A percentile compares a stretch with the other conserved stretches of the same genome.
Evolutionary conservation across 2,797 vertebrate genomes (phyloP).

Genomic region (Paramormyrops hopkinsi): DNA sequence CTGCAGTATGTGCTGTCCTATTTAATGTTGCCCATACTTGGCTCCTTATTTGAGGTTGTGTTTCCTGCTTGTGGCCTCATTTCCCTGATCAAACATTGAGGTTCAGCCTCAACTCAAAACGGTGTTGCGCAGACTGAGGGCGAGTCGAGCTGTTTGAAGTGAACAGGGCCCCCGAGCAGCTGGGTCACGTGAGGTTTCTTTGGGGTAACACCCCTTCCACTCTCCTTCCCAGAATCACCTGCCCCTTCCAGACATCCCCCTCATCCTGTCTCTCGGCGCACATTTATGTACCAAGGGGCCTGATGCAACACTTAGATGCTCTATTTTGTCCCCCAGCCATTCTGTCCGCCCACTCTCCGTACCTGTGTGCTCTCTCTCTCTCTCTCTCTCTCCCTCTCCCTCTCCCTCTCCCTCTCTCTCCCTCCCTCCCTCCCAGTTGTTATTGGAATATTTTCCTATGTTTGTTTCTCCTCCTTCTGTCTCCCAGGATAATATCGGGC

Average conservation of each 20-base stretch:
- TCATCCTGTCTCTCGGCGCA: slow-evolving; percentile 5
- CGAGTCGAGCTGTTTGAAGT: not conserved
- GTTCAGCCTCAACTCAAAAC: not conserved
- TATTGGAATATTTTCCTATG: slow-evolving; percentile 98
- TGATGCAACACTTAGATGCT: not conserved
- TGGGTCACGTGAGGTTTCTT: not conserved
- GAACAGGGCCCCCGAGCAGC: not conserved
- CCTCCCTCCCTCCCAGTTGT: slow-evolving; percentile 74
- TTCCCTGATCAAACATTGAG: not conserved
- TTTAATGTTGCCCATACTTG: slow-evolving; percentile 41
- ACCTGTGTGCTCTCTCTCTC: slow-evolving; percentile 49
- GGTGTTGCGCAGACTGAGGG: too few relatives aligned
- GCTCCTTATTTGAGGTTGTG: slow-evolving; percentile 31
- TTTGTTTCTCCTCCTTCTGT: slow-evolving; percentile 87
- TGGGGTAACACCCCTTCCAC: not conserved
- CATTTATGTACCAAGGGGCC: not conserved
- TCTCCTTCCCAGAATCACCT: not conserved
- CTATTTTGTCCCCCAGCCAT: not conserved
- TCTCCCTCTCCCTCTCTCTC: slow-evolving; percentile 45
- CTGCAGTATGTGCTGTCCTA: slow-evolving; percentile 2
- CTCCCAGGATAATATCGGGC: slow-evolving; percentile 99
- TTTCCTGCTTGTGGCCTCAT: not conserved
- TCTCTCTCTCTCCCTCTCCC: slow-evolving; percentile 45
- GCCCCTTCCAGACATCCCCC: slow-evolving; percentile 35
- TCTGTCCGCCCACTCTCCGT: slow-evolving; percentile 47